Percentiles rank a stretch among this genome's conserved stretches.
Conservation (phyloP, 2,888 invertebrate genomes). For the Spodoptera littoralis region DNA sequence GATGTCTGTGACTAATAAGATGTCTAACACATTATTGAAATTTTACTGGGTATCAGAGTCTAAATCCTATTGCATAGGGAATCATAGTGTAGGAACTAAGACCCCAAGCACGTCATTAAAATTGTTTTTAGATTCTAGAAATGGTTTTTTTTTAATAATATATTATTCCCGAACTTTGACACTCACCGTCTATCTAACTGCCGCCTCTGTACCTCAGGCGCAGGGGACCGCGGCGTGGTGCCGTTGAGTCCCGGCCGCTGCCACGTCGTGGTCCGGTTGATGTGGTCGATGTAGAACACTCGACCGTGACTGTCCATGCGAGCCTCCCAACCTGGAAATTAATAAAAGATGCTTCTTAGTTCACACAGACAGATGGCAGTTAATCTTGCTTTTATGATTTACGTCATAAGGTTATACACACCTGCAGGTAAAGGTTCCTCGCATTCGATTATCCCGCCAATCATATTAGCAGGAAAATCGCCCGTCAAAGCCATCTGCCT, state of each 20-base stretch:
- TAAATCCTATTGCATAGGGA: too few relatives aligned
- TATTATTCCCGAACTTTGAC: too few relatives aligned
- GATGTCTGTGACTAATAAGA: too few relatives aligned
- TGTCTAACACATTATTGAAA: too few relatives aligned
- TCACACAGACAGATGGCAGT: slow-evolving; percentile 33
- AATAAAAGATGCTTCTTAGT: background rate
- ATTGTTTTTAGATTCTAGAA: too few relatives aligned
- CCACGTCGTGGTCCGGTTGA: slow-evolving; percentile 99
- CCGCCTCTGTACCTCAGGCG: slow-evolving; percentile 91
- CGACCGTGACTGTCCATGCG: slow-evolving; percentile 98
- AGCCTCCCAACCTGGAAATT: slow-evolving; percentile 96
- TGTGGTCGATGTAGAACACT: slow-evolving; percentile 99
- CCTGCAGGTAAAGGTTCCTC: slow-evolving; percentile 96
- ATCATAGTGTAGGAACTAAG: too few relatives aligned
- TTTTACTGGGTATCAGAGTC: too few relatives aligned
- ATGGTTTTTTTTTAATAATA: too few relatives aligned
- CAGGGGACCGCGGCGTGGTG: slow-evolving; percentile 81
- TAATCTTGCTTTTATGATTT: slow-evolving; percentile 1
- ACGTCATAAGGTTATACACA: slow-evolving; percentile 74
- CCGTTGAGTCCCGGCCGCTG: slow-evolving; percentile 92
- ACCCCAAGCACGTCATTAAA: too few relatives aligned
- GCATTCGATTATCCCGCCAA: slow-evolving; percentile 89
- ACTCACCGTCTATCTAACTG: slow-evolving; percentile 90
- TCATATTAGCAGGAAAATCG: slow-evolving; percentile 87
- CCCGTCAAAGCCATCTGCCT: slow-evolving; percentile 88